phyloP scores from a whole-genome alignment of 2,888 invertebrate species.

The Cotesia congregata region DNA sequence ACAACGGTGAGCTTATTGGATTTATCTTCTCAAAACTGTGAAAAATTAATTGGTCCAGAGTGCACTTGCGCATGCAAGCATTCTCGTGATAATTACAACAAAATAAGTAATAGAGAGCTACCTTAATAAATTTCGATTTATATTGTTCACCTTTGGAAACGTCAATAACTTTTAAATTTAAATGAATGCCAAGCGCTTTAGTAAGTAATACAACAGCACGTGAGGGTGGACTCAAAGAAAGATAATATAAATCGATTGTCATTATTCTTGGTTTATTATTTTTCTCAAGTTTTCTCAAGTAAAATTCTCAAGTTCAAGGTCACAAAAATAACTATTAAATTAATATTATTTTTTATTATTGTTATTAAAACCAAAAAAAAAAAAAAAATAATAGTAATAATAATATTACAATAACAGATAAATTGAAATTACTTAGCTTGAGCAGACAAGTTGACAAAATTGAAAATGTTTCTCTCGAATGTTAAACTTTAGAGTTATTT shows the following conservation, averaged over 20 bases:
- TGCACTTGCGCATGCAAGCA: too few species aligned
- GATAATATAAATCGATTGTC: constrained; percentile 77
- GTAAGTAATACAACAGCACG: constrained; percentile 77
- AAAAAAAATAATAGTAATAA: not conserved
- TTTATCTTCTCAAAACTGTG: too few species aligned
- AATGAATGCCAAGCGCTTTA: constrained; percentile 76
- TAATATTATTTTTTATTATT: not conserved
- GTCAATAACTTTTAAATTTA: constrained; percentile 77
- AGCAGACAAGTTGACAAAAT: too few species aligned
- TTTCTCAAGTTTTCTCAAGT: constrained; percentile 16
- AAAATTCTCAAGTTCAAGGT: not conserved
- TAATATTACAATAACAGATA: not conserved
- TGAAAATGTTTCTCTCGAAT: too few species aligned
- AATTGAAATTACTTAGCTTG: too few species aligned
- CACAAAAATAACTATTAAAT: not conserved
- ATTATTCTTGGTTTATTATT: constrained; percentile 36
- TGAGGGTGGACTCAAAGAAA: constrained; percentile 77
- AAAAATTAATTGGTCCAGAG: too few species aligned
- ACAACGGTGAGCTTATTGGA: too few species aligned
- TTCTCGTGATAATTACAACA: too few species aligned
- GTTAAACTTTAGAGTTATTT: not conserved
- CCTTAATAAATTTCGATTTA: constrained; percentile 79
- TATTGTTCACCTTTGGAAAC: constrained; percentile 76
- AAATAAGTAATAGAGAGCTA: constrained; percentile 54
- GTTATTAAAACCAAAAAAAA: constrained; percentile 2